Evolutionary conservation across 2,113 vertebrate genomes (phyloP), one percentile per base, ranked within the genome.

Genomic region (Esox niger): DNA sequence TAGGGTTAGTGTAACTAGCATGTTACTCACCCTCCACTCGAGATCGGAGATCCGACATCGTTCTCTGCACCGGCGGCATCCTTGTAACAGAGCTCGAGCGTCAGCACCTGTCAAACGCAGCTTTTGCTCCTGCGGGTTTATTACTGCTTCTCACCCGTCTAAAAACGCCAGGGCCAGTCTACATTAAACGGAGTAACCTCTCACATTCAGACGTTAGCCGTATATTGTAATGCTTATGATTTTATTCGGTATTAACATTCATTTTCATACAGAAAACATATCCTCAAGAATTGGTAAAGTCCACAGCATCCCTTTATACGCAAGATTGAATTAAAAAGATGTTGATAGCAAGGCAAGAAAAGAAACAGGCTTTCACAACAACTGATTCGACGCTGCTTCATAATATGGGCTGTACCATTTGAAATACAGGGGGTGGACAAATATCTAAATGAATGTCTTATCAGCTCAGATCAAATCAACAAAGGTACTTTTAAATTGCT

Each of bases 31-130:
- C 96, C 77, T 96, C 96, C 0, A 90, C 91, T 0, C 96, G 91
- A 26, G 90, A 92, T 61, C 96, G 95, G 72, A 97, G 92, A 84
- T 97, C 95, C 2, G 95, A 93, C 89, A 97, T 91, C 0, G 94
- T 95, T 77, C 93, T 96, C 86, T 93, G 93, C 73, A 97, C 94
- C 46, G 94, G 91, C 62, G 94, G 92, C 95, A 96, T 95, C 88
- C 79, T 85, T 54, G 59, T 73, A 20, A 20, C 82, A 38, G 59
- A 78, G 57, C 5, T 79, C 84, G 76, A 68, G 77, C 61, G 59
- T 69, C 43, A 63, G 88, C 91, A 91, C 90, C 93, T 94, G 91
- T 91, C 91, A 84, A 73, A 75, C 75, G n/a, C n/a, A 59, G 83
- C 76, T 79, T 8, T 72, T 29, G 70, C 66, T 23, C 43, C 76